A percentile compares a stretch with the other conserved stretches of the same genome.
Conservation (phyloP, 2,797 vertebrate species). For the Pygocentrus nattereri region DNA sequence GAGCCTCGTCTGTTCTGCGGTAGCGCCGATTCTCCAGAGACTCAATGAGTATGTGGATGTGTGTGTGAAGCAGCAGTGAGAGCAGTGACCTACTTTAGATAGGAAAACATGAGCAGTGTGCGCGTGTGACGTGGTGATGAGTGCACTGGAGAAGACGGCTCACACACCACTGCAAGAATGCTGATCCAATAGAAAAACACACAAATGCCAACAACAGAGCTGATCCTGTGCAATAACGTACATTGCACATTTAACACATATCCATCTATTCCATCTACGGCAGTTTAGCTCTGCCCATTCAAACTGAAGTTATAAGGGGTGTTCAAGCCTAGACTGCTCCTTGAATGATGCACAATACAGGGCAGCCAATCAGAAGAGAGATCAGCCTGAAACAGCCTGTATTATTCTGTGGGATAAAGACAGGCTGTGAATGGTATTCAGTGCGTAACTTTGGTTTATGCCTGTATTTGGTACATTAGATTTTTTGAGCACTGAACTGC, state of each 20-base stretch:
- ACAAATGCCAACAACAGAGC: neutral
- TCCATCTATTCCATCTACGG: too few relatives aligned
- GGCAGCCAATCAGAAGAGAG: too few relatives aligned
- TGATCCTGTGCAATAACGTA: constrained; percentile 8
- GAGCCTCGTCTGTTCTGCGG: neutral
- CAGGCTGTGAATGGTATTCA: too few relatives aligned
- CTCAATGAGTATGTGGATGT: neutral
- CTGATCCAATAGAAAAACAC: neutral
- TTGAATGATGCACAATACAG: too few relatives aligned
- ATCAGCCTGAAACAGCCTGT: too few relatives aligned
- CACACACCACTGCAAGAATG: neutral
- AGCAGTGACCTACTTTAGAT: constrained; percentile 14
- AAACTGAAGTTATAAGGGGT: too few relatives aligned
- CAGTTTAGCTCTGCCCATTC: too few relatives aligned
- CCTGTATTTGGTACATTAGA: too few relatives aligned
- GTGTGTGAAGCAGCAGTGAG: neutral
- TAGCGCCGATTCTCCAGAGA: neutral
- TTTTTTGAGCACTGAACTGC: too few relatives aligned
- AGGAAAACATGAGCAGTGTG: neutral
- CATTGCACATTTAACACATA: neutral
- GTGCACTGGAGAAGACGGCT: neutral
- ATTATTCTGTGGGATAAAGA: too few relatives aligned
- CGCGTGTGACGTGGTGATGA: constrained; percentile 18
- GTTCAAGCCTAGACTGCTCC: too few relatives aligned
- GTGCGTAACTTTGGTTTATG: too few relatives aligned